Conservation (phyloP, 1,140 invertebrate species). For the Aricia agestis region DNA sequence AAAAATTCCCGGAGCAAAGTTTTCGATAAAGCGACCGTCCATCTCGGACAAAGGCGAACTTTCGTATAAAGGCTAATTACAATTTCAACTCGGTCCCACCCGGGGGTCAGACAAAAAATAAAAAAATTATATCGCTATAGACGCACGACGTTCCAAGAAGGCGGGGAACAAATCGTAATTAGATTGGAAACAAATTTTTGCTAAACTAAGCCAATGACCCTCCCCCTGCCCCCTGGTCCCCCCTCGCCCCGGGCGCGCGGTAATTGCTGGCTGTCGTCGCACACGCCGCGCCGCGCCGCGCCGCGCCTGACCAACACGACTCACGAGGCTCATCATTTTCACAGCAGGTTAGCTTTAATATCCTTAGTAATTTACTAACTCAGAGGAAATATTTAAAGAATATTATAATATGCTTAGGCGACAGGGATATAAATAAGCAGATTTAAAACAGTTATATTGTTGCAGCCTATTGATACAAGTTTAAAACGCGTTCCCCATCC, state of each 20-base stretch:
- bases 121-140: not conserved
- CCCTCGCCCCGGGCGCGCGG: not conserved
- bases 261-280: not conserved
- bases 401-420: too few relatives aligned
- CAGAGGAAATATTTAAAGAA: too few relatives aligned
- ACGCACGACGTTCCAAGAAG: not conserved
- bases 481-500: too few relatives aligned
- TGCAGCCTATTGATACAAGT: too few relatives aligned
- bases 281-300: not conserved
- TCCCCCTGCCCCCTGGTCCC: not conserved
- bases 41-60: not conserved
- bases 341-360: too few relatives aligned
- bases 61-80: not conserved
- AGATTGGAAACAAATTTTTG: slow-evolving; percentile 30
- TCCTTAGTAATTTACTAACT: too few relatives aligned
- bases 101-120: not conserved
- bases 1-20: not conserved
- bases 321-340: too few relatives aligned
- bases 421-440: too few relatives aligned
- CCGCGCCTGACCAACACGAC: too few relatives aligned
- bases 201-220: slow-evolving; percentile 30
- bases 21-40: not conserved
- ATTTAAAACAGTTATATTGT: too few relatives aligned
- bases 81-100: not conserved
- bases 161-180: slow-evolving; percentile 23